Percentiles rank a stretch among this genome's conserved stretches.
Evolutionary conservation across 1,140 invertebrate genomes (phyloP).

Genomic region (Plodia interpunctella): DNA sequence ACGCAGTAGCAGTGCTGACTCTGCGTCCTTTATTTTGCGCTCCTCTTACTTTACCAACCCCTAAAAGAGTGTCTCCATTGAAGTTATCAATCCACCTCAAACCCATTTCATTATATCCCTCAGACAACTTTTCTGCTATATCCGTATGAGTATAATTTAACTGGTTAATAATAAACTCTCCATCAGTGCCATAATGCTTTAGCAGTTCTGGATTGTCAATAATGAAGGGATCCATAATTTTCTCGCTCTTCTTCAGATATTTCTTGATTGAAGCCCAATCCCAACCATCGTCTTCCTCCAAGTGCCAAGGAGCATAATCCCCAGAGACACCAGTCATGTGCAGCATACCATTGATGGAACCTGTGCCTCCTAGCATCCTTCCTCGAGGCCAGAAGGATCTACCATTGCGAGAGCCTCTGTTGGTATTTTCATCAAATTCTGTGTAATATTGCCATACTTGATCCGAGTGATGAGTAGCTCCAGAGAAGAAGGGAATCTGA

Average conservation of each 20-base stretch:
- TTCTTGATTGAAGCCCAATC: conserved; percentile 83
- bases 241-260: conserved; percentile 79
- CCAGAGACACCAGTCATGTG: conserved; percentile 80
- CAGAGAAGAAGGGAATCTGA: conserved; percentile 58
- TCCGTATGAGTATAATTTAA: conserved; percentile 51
- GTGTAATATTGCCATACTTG: conserved; percentile 59
- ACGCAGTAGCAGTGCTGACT: conserved; percentile 80
- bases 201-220: conserved; percentile 45
- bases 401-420: conserved; percentile 42
- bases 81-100: conserved; percentile 59
- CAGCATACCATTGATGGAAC: conserved; percentile 82
- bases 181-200: conserved; percentile 54
- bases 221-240: conserved; percentile 48
- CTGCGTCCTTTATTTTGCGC: conserved; percentile 77
- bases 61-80: conserved; percentile 71
- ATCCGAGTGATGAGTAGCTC: conserved; percentile 39
- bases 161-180: conserved; percentile 56
- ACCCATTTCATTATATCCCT: conserved; percentile 60
- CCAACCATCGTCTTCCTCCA: conserved; percentile 77
- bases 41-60: conserved; percentile 69
- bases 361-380: conserved; percentile 80
- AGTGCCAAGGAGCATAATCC: conserved; percentile 82
- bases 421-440: conserved; percentile 47
- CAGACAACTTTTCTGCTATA: conserved; percentile 56
- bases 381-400: conserved; percentile 78